Evolutionary conservation across 2,113 vertebrate genomes (phyloP).

Genomic region (Callipepla squamata): DNA sequence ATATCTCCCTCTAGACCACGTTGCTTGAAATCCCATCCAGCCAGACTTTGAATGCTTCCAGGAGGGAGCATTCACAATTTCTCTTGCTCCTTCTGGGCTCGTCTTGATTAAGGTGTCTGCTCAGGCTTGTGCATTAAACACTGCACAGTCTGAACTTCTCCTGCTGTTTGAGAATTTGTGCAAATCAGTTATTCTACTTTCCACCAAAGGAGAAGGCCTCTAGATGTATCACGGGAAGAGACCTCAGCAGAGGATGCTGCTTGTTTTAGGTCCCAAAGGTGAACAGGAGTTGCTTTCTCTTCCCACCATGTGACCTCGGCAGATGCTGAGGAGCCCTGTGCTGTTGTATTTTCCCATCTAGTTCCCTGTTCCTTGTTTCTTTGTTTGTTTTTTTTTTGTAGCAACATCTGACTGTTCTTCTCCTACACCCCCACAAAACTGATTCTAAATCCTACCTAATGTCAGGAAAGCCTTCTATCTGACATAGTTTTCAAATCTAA

Average conservation of each 20-base stretch:
- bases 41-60: too few relatives aligned
- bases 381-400: background rate
- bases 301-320: rapidly evolving
- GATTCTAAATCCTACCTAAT: background rate
- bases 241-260: background rate
- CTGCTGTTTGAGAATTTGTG: background rate
- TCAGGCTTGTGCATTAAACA: background rate
- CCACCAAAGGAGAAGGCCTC: background rate
- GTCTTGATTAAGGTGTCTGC: background rate
- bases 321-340: background rate
- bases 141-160: background rate
- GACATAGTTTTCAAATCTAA: background rate
- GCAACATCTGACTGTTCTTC: background rate
- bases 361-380: background rate
- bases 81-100: background rate
- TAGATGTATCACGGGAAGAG: rapidly evolving
- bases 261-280: background rate
- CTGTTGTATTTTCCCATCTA: background rate
- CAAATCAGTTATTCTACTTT: background rate
- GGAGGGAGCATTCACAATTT: background rate
- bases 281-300: background rate
- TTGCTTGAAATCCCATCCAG: too few relatives aligned
- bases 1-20: too few relatives aligned
- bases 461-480: background rate
- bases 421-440: background rate